Percentiles rank a stretch among this genome's conserved stretches.
Conservation (phyloP, 2,888 invertebrate species). For the Perdita meconis region DNA sequence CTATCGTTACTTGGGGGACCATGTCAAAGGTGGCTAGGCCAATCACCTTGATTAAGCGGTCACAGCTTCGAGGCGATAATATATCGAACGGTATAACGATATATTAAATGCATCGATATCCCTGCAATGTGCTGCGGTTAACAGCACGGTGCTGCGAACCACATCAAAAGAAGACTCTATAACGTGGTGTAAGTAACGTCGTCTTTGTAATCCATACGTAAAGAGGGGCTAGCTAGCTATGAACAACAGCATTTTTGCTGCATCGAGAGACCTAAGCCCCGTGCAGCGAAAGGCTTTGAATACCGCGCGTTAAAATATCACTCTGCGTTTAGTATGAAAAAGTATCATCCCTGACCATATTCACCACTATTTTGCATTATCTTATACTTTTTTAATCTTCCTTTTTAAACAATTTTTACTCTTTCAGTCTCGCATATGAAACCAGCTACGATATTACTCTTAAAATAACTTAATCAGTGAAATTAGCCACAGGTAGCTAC, state of each 20-base stretch:
- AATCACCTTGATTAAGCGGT: conserved; percentile 63
- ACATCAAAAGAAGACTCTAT: conserved; percentile 58
- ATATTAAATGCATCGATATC: conserved; percentile 47
- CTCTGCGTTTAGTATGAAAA: background rate
- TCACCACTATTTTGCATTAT: too few species aligned
- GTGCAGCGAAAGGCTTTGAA: background rate
- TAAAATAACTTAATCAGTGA: too few species aligned
- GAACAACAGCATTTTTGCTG: conserved; percentile 13
- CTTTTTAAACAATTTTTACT: too few species aligned
- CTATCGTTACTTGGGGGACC: conserved; percentile 37
- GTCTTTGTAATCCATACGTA: conserved; percentile 32
- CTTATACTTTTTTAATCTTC: too few species aligned
- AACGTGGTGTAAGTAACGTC: conserved; percentile 59
- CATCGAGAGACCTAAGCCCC: background rate
- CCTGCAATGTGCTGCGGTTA: conserved; percentile 39
- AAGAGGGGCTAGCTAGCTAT: conserved; percentile 1
- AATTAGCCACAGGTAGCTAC: too few species aligned
- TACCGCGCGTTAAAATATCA: background rate
- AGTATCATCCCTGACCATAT: too few species aligned
- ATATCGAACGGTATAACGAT: conserved; percentile 41
- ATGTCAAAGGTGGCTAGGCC: conserved; percentile 50
- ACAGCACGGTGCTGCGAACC: conserved; percentile 35
- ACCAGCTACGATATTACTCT: too few species aligned
- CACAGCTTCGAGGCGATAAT: conserved; percentile 56
- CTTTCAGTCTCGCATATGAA: too few species aligned